Evolutionary conservation across 2,113 vertebrate species (phyloP), one percentile per base, ranked within the genome.

Genomic region (Gallinago media): DNA sequence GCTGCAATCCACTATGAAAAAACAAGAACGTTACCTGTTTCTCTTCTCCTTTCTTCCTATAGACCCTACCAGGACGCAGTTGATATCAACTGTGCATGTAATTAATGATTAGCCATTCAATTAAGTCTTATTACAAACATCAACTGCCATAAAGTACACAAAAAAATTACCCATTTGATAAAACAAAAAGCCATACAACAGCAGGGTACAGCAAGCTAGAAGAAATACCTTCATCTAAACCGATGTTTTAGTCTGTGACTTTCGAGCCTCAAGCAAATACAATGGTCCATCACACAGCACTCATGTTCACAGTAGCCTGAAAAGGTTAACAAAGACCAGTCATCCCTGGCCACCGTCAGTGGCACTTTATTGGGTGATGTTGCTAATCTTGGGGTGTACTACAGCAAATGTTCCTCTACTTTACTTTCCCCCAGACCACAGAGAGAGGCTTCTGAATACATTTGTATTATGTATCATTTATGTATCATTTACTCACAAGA

Each of bases 351-450:
- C 32, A 44, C 31, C 25, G 19, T 42, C 12, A 3, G 25, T 19
- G 40, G 27, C 31, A 62, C 42, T 87, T 50, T 6, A 47, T 58
- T 49, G 54, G 38, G 15, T 42, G 42, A 63, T 26, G 5, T 3
- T 59, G 61, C 29, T 47, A 75, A 1, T 55, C 70, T 74, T 47
- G 1, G 22, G 81, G 42, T 0, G 1, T 8, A 17, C 9, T 13
- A 38, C 38, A 75, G n/a, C 21, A n/a, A 84, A 16, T 0, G 0
- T 12, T 59, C 7, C n/a, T 46, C 12, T 38, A 38, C 38, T 38
- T 38, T 29, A 4, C 42, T 47, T 50, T 42, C 27, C 7, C 6
- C 5, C 27, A 34, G 47, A 78, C 7, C 44, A 36, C 0, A 68
- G n/a, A 61, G 8, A 0, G 3, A 9, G 15, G 25, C 9, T 36